Percentiles rank a stretch among this genome's conserved stretches.
Conservation (phyloP, 2,797 vertebrate genomes). For the Siniperca obscura region DNA sequence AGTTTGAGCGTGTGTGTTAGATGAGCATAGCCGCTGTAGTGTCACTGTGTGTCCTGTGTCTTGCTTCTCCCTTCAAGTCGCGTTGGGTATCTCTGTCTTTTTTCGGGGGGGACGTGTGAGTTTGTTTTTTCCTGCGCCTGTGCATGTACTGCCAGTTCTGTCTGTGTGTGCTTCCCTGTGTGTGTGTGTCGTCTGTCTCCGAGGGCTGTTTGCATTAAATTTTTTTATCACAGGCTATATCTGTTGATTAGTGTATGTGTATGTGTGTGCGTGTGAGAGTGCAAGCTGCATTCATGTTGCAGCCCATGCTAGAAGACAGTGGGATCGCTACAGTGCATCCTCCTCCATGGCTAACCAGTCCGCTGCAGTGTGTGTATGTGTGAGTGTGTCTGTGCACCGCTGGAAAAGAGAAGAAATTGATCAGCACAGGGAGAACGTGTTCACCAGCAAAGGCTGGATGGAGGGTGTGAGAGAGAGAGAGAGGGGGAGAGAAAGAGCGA, state of each 20-base stretch:
- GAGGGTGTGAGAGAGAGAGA: slow-evolving; percentile 73
- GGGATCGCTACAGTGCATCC: slow-evolving; percentile 50
- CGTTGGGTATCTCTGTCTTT: neutral
- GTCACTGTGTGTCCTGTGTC: slow-evolving; percentile 35
- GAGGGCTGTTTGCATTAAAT: slow-evolving; percentile 28
- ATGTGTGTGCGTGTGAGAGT: slow-evolving; percentile 23
- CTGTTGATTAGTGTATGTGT: slow-evolving; percentile 33
- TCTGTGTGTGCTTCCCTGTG: neutral
- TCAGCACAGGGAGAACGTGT: slow-evolving; percentile 83
- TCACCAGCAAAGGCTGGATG: slow-evolving; percentile 78
- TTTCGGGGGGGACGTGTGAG: neutral
- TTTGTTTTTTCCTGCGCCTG: slow-evolving; percentile 27
- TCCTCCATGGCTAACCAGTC: slow-evolving; percentile 57
- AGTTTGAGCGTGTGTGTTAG: slow-evolving; percentile 14
- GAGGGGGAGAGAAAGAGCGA: slow-evolving; percentile 70
- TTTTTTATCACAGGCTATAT: slow-evolving; percentile 33
- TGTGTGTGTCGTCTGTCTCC: slow-evolving; percentile 23
- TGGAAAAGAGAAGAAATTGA: slow-evolving; percentile 85
- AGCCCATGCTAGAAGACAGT: slow-evolving; percentile 25
- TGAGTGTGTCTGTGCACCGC: slow-evolving; percentile 36
- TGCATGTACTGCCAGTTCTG: slow-evolving; percentile 10
- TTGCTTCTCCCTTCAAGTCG: slow-evolving; percentile 15
- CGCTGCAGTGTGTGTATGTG: slow-evolving; percentile 64
- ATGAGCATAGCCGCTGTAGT: slow-evolving; percentile 27
- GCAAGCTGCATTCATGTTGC: slow-evolving; percentile 33